Percentiles rank a stretch among this genome's conserved stretches.
These are phyloP conservation scores for Phrynocephalus forsythii DNA, from an alignment of 2,797 vertebrate genomes.

Conservation along the genomic window DNA sequence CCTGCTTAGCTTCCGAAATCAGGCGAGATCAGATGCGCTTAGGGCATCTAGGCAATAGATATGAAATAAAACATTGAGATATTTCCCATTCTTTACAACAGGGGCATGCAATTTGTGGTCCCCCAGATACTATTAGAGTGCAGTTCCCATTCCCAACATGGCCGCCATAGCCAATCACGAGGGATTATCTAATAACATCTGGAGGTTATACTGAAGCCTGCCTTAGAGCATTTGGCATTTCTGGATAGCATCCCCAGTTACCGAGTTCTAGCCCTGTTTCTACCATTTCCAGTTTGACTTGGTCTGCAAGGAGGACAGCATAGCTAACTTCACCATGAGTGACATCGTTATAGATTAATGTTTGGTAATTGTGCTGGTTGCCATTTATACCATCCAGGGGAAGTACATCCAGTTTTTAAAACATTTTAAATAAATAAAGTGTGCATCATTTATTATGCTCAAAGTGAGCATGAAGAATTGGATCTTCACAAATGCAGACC, in stretches of 20 bases:
- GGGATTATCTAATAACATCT: not conserved
- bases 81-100: not conserved
- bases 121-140: not conserved
- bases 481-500: not conserved
- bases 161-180: not conserved
- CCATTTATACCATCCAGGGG: no score
- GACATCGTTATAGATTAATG: not conserved
- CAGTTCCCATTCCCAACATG: not conserved
- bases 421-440: not conserved
- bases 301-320: not conserved
- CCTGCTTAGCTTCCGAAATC: no score
- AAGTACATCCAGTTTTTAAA: not conserved
- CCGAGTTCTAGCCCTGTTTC: not conserved
- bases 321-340: not conserved
- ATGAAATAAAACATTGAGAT: not conserved
- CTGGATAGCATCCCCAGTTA: not conserved
- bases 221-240: not conserved
- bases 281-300: not conserved
- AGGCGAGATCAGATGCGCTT: no score
- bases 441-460: conserved; percentile 11
- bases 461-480: not conserved
- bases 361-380: no score
- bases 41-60: not conserved
- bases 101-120: not conserved
- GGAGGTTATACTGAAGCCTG: not conserved